Evolutionary conservation across 1,140 invertebrate genomes (phyloP).

Genomic region (Notospermus geniculatus): DNA sequence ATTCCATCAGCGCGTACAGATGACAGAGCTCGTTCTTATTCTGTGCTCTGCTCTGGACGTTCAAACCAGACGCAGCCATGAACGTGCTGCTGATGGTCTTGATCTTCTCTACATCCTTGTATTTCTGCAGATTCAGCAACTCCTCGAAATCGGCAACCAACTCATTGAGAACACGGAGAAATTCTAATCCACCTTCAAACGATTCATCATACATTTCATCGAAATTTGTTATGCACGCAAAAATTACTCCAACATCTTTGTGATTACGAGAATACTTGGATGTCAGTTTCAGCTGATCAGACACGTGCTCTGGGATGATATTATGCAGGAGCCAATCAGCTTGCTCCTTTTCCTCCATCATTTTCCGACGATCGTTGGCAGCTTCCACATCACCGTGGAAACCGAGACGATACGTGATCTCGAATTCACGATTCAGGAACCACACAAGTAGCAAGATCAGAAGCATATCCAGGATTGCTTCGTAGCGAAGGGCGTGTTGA

Average conservation of each 20-base stretch:
- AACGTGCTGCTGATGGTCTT: slow-evolving; percentile 97
- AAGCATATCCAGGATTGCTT: slow-evolving; percentile 77
- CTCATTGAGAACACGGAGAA: slow-evolving; percentile 90
- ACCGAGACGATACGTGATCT: slow-evolving; percentile 88
- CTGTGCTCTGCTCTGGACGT: slow-evolving; percentile 64
- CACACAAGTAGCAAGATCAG: slow-evolving; percentile 81
- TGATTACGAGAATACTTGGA: slow-evolving; percentile 96
- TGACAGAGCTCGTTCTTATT: slow-evolving; percentile 72
- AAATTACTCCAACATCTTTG: slow-evolving; percentile 87
- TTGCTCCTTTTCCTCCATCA: slow-evolving; percentile 73
- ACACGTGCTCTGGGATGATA: slow-evolving; percentile 92
- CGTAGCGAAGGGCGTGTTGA: slow-evolving; percentile 49
- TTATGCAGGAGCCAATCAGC: slow-evolving; percentile 95
- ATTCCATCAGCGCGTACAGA: slow-evolving; percentile 82
- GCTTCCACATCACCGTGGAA: slow-evolving; percentile 91
- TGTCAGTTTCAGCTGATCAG: slow-evolving; percentile 86
- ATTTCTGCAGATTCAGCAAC: slow-evolving; percentile 76
- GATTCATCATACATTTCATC: slow-evolving; percentile 95
- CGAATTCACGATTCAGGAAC: slow-evolving; percentile 90
- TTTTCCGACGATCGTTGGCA: slow-evolving; percentile 39
- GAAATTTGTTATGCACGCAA: slow-evolving; percentile 93
- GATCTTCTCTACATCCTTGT: slow-evolving; percentile 91
- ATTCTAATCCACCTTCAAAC: slow-evolving; percentile 81
- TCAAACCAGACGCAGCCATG: slow-evolving; percentile 94
- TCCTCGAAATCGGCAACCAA: slow-evolving; percentile 94